Evolutionary conservation across 2,888 invertebrate genomes (phyloP), one percentile per base, ranked within the genome.

Genomic region (Drosophila macrospina): DNA sequence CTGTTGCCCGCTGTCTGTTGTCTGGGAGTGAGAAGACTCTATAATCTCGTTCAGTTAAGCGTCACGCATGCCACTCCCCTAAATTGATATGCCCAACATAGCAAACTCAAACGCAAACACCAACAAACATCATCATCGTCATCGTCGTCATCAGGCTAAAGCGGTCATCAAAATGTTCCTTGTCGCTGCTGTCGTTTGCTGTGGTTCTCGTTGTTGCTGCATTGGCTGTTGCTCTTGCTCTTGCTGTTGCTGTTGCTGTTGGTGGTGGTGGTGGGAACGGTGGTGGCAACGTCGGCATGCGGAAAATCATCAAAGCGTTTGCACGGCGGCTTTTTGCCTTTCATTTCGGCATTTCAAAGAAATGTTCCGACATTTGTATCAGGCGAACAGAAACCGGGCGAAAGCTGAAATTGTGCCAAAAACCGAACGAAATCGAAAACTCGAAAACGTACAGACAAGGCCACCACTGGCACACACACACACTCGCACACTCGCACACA

Each of bases 361-460:
- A 86, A 89, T 82, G 89, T 90, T 87, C 89, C 89, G 89, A 89
- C 88, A 82, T 82, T 80, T 54, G 59, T 67, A 89, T 57, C 86
- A 87, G 89, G 89, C 86, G 86, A 72, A 62, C 89, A 89, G 82
- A 44, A 86, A 73, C 20, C 48, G 54, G 54, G 76, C 74, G 71
- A 69, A 72, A 79, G 86, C 72, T 76, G 74, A 74, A 77, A 59
- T 72, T 85, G 74, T 83, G 83, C 83, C 83, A 83, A 83, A 83
- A 83, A 82, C 69, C 59, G 61, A 80, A 80, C 64, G 80, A 80
- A 80, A 83, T 78, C 75, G 87, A 82, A 82, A 86, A 84, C 85
- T 63, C 80, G 56, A 76, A 75, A 78, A 73, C 55, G 56, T 48
- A 62, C 65, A 62, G 39, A 66, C 65, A 55, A n/a, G n/a, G 24